phyloP scores from a whole-genome alignment of 1,140 invertebrate genomes.

The Delia radicum region DNA sequence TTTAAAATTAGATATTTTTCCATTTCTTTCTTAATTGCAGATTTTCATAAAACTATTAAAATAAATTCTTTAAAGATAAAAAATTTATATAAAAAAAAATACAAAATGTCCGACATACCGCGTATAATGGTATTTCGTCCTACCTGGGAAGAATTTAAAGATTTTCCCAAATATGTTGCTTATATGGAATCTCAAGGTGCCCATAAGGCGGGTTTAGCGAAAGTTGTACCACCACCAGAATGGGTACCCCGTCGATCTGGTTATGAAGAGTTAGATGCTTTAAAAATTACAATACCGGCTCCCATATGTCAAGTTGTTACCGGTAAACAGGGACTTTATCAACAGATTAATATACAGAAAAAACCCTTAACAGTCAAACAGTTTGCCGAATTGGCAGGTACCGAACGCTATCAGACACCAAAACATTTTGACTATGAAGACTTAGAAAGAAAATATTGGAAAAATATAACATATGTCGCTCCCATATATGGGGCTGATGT shows the following conservation, averaged over 20 bases:
- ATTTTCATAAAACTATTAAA: not conserved
- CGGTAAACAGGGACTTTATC: constrained; percentile 92
- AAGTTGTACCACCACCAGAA: constrained; percentile 93
- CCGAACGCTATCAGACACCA: constrained; percentile 80
- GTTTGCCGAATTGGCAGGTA: constrained; percentile 82
- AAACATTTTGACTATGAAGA: constrained; percentile 90
- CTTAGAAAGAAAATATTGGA: constrained; percentile 97
- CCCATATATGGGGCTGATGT: constrained; percentile 98
- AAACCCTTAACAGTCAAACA: constrained; percentile 88
- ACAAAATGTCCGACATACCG: constrained; percentile 51
- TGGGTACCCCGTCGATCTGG: constrained; percentile 87
- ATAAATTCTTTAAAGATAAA: not conserved
- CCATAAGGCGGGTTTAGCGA: constrained; percentile 91
- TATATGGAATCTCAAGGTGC: constrained; percentile 93
- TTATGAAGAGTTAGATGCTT: constrained; percentile 74
- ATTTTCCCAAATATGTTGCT: constrained; percentile 88
- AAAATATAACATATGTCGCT: constrained; percentile 87
- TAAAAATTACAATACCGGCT: constrained; percentile 82
- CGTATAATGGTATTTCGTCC: constrained; percentile 81
- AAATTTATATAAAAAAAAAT: constrained; percentile 26
- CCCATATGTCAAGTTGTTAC: constrained; percentile 84
- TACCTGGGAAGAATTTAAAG: constrained; percentile 94
- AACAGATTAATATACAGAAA: constrained; percentile 95
- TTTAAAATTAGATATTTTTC: not conserved
- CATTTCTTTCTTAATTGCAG: not conserved